These are phyloP conservation scores for Orestias chungarensis DNA, from an alignment of 2,797 vertebrate species.

Conservation along the genomic window DNA sequence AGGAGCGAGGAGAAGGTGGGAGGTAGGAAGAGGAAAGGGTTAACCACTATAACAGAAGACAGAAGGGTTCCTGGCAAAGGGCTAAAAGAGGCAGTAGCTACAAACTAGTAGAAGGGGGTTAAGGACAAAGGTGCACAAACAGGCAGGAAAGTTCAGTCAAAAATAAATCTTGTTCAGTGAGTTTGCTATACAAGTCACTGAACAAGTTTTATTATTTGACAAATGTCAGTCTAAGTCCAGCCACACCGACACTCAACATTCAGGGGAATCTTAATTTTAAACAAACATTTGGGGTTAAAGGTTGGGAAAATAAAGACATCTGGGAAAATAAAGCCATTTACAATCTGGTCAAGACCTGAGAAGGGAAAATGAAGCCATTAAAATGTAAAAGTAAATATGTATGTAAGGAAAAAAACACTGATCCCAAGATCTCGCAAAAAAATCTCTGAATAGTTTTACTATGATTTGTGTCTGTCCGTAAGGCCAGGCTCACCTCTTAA, in stretches of 20 bases:
- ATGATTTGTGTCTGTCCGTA: constrained; percentile 11
- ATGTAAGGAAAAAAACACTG: constrained; percentile 22
- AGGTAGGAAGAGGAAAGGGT: constrained; percentile 72
- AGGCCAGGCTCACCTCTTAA: constrained; percentile 17
- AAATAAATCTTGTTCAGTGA: constrained; percentile 40
- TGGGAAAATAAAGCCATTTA: constrained; percentile 5
- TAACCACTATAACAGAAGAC: constrained; percentile 73
- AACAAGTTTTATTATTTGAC: constrained; percentile 45
- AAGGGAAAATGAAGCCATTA: constrained; percentile 5
- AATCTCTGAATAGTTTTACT: constrained; percentile 7
- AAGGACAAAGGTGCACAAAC: constrained; percentile 49
- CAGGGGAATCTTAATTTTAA: constrained; percentile 1
- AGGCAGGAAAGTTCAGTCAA: constrained; percentile 51
- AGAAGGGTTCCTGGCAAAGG: constrained; percentile 71
- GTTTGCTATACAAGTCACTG: constrained; percentile 24
- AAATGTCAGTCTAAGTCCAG: constrained; percentile 30
- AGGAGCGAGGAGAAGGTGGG: constrained; percentile 80
- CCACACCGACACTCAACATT: constrained; percentile 26
- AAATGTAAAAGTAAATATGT: constrained; percentile 32
- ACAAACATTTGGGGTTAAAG: constrained; percentile 23
- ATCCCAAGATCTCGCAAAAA: constrained; percentile 11
- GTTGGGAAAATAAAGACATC: constrained; percentile 25
- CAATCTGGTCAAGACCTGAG: not conserved
- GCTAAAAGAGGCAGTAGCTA: constrained; percentile 57
- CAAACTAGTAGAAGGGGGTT: constrained; percentile 48